phyloP scores from a whole-genome alignment of 2,888 invertebrate genomes.

The Amphipyra berbera region DNA sequence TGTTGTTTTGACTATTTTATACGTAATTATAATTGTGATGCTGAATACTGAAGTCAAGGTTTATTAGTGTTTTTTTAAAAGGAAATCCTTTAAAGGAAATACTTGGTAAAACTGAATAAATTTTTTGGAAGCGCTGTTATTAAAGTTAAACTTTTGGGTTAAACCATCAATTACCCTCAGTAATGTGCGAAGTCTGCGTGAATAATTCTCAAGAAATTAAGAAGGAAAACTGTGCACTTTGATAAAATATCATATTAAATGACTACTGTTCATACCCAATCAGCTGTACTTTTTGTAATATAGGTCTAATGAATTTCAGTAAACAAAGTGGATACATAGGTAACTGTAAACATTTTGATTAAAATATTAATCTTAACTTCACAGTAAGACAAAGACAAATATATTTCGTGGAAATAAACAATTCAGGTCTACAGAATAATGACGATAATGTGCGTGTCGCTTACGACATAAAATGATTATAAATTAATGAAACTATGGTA shows the following conservation, averaged over 20 bases:
- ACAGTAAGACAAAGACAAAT: conserved; percentile 28
- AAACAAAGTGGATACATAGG: not conserved
- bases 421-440: conserved; percentile 33
- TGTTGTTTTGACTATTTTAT: conserved; percentile 28
- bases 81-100: not conserved
- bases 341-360: conserved; percentile 17
- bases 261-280: not conserved
- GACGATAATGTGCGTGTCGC: conserved; percentile 40
- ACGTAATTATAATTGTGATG: conserved; percentile 12
- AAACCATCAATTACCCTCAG: too few species aligned
- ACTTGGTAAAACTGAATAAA: not conserved
- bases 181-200: not conserved
- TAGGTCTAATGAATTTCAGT: not conserved
- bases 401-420: conserved; percentile 27
- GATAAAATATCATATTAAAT: too few species aligned
- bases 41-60: not conserved
- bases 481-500: conserved; percentile 34
- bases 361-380: conserved; percentile 14
- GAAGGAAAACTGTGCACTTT: conserved; percentile 1
- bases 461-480: conserved; percentile 37
- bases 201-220: not conserved
- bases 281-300: not conserved
- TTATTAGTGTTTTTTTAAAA: not conserved
- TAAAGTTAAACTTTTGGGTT: not conserved
- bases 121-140: not conserved